Evolutionary conservation across 92 coral and sea anemone species (phyloP).

Genomic region (Nematostella vectensis): DNA sequence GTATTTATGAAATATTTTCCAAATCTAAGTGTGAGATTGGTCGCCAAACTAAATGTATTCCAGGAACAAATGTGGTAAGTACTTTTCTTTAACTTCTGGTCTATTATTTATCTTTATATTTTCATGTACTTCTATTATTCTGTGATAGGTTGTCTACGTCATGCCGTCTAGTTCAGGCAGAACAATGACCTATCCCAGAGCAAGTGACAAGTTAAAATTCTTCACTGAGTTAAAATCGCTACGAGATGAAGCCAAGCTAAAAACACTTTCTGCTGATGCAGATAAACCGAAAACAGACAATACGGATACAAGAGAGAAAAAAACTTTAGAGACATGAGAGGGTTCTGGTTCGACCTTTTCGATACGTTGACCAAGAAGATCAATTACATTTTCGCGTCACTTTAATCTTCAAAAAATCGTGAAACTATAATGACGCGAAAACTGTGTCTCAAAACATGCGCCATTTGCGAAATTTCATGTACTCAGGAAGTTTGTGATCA

Average conservation of each 20-base stretch:
- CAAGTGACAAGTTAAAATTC: constrained; percentile 78
- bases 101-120: background rate
- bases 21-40: constrained; percentile 81
- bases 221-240: constrained; percentile 68
- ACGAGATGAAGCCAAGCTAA: constrained; percentile 38
- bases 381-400: too few species aligned
- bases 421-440: too few species aligned
- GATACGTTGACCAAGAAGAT: too few species aligned
- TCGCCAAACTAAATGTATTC: constrained; percentile 57
- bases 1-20: constrained; percentile 82
- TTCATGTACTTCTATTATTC: background rate
- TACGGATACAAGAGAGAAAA: too few species aligned
- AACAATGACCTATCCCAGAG: constrained; percentile 88
- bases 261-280: too few species aligned
- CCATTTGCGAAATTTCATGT: too few species aligned
- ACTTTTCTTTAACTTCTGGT: background rate
- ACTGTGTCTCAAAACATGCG: too few species aligned
- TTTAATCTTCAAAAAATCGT: too few species aligned
- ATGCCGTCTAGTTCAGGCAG: constrained; percentile 98
- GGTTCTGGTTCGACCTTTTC: too few species aligned
- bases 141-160: constrained; percentile 79
- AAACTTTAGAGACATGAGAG: too few species aligned
- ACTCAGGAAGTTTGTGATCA: too few species aligned
- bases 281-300: too few species aligned
- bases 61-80: constrained; percentile 68